Evolutionary conservation across 2,113 vertebrate species (phyloP), one percentile per base, ranked within the genome.

Genomic region (Chascanopsetta lugubris): DNA sequence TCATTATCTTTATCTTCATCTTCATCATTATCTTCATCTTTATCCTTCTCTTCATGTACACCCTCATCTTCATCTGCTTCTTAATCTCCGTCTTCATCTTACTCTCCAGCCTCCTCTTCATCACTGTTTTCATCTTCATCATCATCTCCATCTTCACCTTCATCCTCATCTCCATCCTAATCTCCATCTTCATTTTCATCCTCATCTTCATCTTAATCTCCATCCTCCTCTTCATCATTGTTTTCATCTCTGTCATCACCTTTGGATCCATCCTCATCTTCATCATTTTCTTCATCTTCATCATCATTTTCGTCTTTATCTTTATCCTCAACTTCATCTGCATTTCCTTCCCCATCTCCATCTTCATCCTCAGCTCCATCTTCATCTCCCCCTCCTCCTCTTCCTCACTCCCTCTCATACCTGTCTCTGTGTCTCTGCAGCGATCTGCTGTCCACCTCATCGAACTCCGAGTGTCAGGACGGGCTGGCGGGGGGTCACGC

Each of bases 391-490:
- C 10, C n/a, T 13, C 5, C 46, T 26, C 3, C 13, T 21, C n/a
- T 17, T 47, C 25, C 9, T 24, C 5, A 4, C 21, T 21, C 13
- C 27, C 4, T 58, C 5, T 50, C 27, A 13, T 51, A 4, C 55
- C 42, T 71, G 34, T 49, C 27, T 59, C 9, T 79, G 27, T 69
- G 12, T 90, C 4, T 32, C 9, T 32, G 20, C 85, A 98, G 96
- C 76, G 96, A 97, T 83, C 83, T 94, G 21, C 94, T 94, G 50
- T 94, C 94, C 57, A 96, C 95, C 11, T 97, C 95, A 12, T 96
- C 95, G 22, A 98, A 95, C 75, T 95, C 94, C 0, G 96, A 95
- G 84, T 94, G 95, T 70, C 96, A 96, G 61, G 95, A 95, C 0
- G 94, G 90, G 0, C 87, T 94, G 60, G 95, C 80, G 0, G 94